Percentiles rank a stretch among this genome's conserved stretches.
These are phyloP conservation scores for Lepidurus apus DNA, from an alignment of 1,140 invertebrate species.

Conservation along the genomic window DNA sequence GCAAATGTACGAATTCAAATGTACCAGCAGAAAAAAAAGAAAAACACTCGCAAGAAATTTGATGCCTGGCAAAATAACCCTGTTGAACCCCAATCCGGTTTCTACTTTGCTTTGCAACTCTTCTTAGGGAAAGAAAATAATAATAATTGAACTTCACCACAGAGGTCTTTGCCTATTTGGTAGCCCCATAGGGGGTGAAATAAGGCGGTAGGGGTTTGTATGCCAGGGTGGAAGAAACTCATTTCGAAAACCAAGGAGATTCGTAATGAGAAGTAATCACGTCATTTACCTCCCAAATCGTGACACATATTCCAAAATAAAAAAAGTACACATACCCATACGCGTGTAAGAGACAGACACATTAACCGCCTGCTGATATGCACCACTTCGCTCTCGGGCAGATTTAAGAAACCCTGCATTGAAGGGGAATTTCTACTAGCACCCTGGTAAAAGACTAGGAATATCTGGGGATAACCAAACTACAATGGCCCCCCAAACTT, in stretches of 20 bases:
- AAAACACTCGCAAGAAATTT: too few relatives aligned
- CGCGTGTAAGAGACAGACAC: neutral
- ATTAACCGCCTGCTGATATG: conserved; percentile 5
- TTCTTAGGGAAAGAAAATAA: neutral
- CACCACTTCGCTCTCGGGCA: neutral
- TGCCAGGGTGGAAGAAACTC: neutral
- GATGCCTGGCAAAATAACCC: too few relatives aligned
- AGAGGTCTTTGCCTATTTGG: conserved; percentile 14
- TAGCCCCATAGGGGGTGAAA: neutral
- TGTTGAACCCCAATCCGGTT: too few relatives aligned
- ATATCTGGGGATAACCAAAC: too few relatives aligned
- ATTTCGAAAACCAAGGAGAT: neutral
- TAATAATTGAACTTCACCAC: neutral
- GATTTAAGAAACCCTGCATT: too few relatives aligned
- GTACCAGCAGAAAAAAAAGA: too few relatives aligned
- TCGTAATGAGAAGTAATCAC: conserved; percentile 22
- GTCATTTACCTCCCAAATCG: conserved; percentile 21
- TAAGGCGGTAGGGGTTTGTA: neutral
- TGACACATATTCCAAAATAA: neutral
- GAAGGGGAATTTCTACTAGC: too few relatives aligned
- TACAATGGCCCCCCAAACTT: too few relatives aligned
- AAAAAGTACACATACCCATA: neutral
- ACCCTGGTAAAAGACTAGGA: too few relatives aligned
- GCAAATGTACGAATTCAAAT: too few relatives aligned
- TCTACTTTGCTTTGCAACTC: too few relatives aligned